Conservation (phyloP, 2,888 invertebrate genomes). For the Caenorhabditis sp. region DNA sequence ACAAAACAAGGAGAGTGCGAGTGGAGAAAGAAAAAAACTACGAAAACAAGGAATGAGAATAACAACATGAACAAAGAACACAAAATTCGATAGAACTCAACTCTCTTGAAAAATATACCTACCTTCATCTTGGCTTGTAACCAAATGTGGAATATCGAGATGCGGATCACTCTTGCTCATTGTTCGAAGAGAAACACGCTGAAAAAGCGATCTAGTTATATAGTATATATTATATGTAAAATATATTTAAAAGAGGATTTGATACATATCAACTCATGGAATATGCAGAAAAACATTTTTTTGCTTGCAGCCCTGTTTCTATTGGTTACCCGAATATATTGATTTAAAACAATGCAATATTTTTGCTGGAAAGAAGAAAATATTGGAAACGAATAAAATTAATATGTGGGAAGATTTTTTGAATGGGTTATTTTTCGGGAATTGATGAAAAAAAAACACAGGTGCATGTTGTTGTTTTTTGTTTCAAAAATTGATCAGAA, state of each 20-base stretch:
- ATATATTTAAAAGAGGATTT: not conserved
- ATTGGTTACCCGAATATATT: too few relatives aligned
- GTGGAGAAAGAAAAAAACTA: conserved; percentile 5
- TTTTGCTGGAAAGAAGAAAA: too few relatives aligned
- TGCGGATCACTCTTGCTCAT: conserved; percentile 53
- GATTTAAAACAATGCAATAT: too few relatives aligned
- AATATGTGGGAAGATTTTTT: too few relatives aligned
- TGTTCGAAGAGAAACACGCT: conserved; percentile 45
- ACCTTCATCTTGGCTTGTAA: conserved; percentile 52
- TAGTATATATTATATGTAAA: not conserved
- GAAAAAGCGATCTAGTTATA: too few relatives aligned
- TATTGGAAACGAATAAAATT: too few relatives aligned
- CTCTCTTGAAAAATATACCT: conserved; percentile 6
- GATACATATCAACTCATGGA: not conserved
- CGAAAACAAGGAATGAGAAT: conserved; percentile 17
- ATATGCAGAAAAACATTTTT: not conserved
- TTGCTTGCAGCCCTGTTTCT: too few relatives aligned
- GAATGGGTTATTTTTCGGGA: too few relatives aligned
- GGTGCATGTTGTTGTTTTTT: too few relatives aligned
- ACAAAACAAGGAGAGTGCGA: conserved; percentile 14
- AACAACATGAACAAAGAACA: conserved; percentile 21
- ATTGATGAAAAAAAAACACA: too few relatives aligned
- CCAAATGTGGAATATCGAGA: conserved; percentile 50
- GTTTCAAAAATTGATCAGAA: too few relatives aligned
- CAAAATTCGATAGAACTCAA: not conserved